phyloP scores from a whole-genome alignment of 2,113 vertebrate genomes.

The Numenius arquata region DNA sequence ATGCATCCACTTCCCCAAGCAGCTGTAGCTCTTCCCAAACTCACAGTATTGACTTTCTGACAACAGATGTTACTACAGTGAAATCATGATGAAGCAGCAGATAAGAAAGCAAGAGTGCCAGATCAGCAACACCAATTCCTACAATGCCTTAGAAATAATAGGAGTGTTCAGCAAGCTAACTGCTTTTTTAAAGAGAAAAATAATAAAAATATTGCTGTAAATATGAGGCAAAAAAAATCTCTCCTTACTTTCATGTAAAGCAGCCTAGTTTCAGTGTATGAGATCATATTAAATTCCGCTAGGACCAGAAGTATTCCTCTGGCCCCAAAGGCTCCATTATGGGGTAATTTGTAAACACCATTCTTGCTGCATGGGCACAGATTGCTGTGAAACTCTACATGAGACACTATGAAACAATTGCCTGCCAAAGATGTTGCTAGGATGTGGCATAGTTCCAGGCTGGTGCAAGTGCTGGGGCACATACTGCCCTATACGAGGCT shows the following conservation, averaged over 20 bases:
- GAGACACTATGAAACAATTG: not conserved
- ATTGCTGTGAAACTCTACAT: not conserved
- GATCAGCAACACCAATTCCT: not conserved
- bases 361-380: not conserved
- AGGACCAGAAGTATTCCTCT: not conserved
- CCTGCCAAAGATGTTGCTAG: not conserved
- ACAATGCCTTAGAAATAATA: not conserved
- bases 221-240: not conserved
- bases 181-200: not conserved
- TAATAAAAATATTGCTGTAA: not conserved
- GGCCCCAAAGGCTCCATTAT: not conserved
- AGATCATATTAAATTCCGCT: not conserved
- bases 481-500: not conserved
- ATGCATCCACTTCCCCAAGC: slow-evolving; percentile 22
- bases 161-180: not conserved
- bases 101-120: slow-evolving; percentile 9
- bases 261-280: not conserved
- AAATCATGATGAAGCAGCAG: slow-evolving; percentile 50
- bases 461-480: not conserved
- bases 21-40: slow-evolving; percentile 20
- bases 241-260: not conserved
- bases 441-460: not conserved
- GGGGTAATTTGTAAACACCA: not conserved
- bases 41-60: slow-evolving; percentile 50
- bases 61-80: slow-evolving; percentile 5